Percentiles rank a stretch among this genome's conserved stretches.
Evolutionary conservation across 2,888 invertebrate genomes (phyloP).

Genomic region (Cyclophora punctaria): DNA sequence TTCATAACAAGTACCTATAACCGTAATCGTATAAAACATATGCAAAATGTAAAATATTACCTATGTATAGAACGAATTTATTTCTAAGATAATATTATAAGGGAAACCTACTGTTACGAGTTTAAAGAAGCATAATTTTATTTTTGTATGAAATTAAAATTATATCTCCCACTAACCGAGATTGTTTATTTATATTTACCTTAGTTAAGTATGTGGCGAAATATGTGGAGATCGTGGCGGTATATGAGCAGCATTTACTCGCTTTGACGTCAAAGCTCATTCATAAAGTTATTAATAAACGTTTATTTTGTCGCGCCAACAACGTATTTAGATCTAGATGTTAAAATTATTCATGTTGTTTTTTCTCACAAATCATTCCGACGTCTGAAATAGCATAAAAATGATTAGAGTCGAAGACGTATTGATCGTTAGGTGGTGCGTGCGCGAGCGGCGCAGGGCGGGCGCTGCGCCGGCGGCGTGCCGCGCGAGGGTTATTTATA

Average conservation of each 20-base stretch:
- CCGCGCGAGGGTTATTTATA: conserved; percentile 54
- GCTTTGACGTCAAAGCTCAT: conserved; percentile 59
- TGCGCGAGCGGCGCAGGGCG: background rate
- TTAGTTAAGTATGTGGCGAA: conserved; percentile 3
- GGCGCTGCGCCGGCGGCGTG: background rate
- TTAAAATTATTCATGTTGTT: conserved; percentile 21
- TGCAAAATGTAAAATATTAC: background rate
- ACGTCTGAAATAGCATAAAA: conserved; percentile 25
- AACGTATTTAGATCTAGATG: conserved; percentile 30
- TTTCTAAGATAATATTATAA: background rate
- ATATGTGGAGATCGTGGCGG: background rate
- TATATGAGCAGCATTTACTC: conserved; percentile 22
- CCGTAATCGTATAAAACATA: too few species aligned
- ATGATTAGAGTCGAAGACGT: conserved; percentile 11
- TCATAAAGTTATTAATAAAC: conserved; percentile 48
- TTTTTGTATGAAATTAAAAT: conserved; percentile 16
- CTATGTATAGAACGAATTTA: background rate
- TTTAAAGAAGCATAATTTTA: conserved; percentile 6
- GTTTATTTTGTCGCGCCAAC: conserved; percentile 33
- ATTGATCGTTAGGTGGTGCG: background rate
- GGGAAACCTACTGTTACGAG: conserved; percentile 13
- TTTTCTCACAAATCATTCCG: conserved; percentile 24
- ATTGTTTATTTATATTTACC: conserved; percentile 14
- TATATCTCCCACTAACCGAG: conserved; percentile 12
- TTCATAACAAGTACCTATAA: too few species aligned